Base-by-base conservation (phyloP, 2,113 vertebrate genomes). In the Dinomys branickii region DNA sequence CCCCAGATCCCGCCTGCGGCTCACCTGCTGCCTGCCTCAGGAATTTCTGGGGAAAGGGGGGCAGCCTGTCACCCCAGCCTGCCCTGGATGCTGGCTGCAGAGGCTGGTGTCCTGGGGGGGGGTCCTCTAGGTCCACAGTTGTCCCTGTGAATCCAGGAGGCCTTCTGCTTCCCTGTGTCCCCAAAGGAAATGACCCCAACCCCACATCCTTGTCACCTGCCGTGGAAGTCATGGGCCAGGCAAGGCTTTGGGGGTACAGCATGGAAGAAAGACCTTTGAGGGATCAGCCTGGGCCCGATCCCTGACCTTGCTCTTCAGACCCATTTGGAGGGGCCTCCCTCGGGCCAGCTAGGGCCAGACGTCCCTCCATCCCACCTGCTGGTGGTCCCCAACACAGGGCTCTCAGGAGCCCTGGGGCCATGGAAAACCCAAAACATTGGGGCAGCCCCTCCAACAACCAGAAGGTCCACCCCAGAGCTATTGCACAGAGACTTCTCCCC, bases 21-120 rank as follows among this genome's bases (percentile, higher is more conserved):
- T 97, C 98, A 97, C 96, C 98, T 97, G 97, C 94, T 97, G 81
- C 84, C 52, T 44, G 95, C 97, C 97, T 97, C 95, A 92, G 87
- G 95, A 94, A 87, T 93, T 87, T 14, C 84, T 47, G 96, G 88
- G 93, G 85, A 94, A 91, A 94, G 93, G 93, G 95, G 86, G 87
- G 24, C 75, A 95, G 77, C 30, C 75, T 61, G 22, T 20, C 16
- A 16, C 58, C 75, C 88, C 86, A 30, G 52, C 14, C 52, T 33
- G 12, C 8, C 71, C 81, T 67, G 92, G 82, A 59, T 67, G 65
- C 82, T 52, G 47, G 75, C 69, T 41, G 61, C 93, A 80, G 90
- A 93, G 61, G 81, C 44, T n/a, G 73, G 90, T 7, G 5, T 75
- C 5, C 44, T 17, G n/a, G 41, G 58, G 9, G n/a, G 90, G 86